Evolutionary conservation across 2,113 vertebrate species (phyloP).

Genomic region (Progne subis): DNA sequence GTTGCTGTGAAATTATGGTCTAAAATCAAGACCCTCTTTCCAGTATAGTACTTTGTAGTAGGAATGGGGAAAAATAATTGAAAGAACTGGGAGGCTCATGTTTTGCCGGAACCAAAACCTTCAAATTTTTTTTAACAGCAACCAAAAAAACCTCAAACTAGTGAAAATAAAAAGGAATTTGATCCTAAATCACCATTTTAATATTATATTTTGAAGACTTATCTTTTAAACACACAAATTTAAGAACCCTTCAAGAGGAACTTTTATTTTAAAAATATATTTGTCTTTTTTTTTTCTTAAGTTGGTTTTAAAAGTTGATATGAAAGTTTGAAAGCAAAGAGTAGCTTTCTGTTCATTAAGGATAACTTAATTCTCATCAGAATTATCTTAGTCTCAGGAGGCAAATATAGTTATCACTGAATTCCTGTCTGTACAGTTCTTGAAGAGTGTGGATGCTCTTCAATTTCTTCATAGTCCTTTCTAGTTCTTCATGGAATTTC

Average conservation of each 20-base stretch:
- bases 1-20: neutral
- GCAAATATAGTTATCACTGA: neutral
- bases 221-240: neutral
- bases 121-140: rapidly evolving
- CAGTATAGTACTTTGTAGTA: neutral
- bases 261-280: rapidly evolving
- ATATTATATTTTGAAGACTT: neutral
- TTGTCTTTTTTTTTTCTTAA: neutral
- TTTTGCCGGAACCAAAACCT: neutral
- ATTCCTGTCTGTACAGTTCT: neutral
- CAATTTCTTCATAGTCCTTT: neutral
- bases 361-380: neutral
- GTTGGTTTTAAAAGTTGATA: neutral
- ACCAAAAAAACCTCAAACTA: neutral
- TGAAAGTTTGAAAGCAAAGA: neutral
- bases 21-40: neutral
- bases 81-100: neutral
- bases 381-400: neutral
- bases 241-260: neutral
- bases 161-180: neutral
- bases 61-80: neutral
- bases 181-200: neutral
- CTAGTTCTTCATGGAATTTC: neutral
- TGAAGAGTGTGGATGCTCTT: neutral
- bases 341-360: neutral